Percentiles rank a stretch among this genome's conserved stretches.
phyloP scores from a whole-genome alignment of 2,113 vertebrate species.

The Orycteropus afer region DNA sequence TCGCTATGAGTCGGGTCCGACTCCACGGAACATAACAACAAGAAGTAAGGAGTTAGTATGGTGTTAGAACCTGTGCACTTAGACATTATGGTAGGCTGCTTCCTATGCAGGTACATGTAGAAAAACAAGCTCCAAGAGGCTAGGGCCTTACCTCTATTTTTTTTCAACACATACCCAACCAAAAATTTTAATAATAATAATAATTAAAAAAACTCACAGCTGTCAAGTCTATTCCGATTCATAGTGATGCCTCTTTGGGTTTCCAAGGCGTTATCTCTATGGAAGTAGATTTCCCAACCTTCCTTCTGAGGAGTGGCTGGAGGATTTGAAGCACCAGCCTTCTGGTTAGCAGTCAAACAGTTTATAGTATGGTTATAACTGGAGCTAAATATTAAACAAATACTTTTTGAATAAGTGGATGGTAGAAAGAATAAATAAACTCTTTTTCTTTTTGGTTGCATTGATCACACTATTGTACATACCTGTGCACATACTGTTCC shows the following conservation, averaged over 20 bases:
- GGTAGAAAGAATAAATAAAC: background rate
- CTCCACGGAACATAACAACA: too few relatives aligned
- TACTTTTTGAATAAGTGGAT: background rate
- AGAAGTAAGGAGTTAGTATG: background rate
- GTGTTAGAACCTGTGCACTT: background rate
- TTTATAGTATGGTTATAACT: too few relatives aligned
- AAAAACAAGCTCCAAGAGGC: background rate
- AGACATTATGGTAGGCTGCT: accelerated
- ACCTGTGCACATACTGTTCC: background rate
- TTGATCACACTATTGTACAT: background rate
- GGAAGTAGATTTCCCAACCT: too few relatives aligned
- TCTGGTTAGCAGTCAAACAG: background rate
- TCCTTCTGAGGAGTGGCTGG: too few relatives aligned
- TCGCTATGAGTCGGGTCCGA: too few relatives aligned
- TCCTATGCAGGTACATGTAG: accelerated
- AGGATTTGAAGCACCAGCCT: too few relatives aligned
- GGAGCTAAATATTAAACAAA: background rate
- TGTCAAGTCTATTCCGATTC: too few relatives aligned
- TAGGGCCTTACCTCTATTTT: background rate
- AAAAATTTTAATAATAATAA: too few relatives aligned
- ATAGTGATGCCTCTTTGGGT: too few relatives aligned
- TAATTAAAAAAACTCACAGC: too few relatives aligned
- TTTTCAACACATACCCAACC: background rate
- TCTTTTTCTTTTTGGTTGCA: background rate
- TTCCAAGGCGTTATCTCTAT: too few relatives aligned